Percentiles rank a stretch among this genome's conserved stretches.
Conservation (phyloP, 2,113 vertebrate species). For the Strix aluco region DNA sequence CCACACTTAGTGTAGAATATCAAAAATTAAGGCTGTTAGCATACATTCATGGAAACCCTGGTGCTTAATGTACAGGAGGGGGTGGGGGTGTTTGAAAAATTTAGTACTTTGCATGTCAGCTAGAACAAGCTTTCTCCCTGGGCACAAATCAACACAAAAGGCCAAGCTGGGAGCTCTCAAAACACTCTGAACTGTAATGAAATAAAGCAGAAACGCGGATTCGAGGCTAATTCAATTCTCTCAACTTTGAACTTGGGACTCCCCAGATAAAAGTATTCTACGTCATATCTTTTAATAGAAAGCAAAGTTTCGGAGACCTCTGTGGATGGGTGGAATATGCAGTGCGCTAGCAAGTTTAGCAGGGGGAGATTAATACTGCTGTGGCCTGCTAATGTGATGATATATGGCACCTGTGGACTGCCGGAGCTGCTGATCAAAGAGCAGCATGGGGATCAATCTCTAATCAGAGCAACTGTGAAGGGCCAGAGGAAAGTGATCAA, state of each 20-base stretch:
- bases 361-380: slow-evolving; percentile 8
- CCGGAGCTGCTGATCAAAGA: slow-evolving; percentile 77
- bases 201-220: slow-evolving; percentile 20
- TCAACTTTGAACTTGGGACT: slow-evolving; percentile 36
- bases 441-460: slow-evolving; percentile 63
- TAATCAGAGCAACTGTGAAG: slow-evolving; percentile 68
- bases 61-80: neutral
- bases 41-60: slow-evolving; percentile 33
- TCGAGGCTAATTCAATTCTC: neutral
- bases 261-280: neutral
- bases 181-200: neutral
- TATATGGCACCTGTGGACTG: slow-evolving; percentile 76
- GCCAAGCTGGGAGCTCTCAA: neutral
- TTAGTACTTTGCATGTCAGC: slow-evolving; percentile 51
- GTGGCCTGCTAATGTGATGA: slow-evolving; percentile 69
- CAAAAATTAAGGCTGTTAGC: slow-evolving; percentile 58
- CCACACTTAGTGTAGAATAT: slow-evolving; percentile 40
- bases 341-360: neutral
- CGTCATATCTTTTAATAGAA: neutral
- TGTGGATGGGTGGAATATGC: neutral
- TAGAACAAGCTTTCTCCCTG: slow-evolving; percentile 35
- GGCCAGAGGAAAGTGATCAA: slow-evolving; percentile 77
- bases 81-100: neutral
- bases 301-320: slow-evolving; percentile 3
- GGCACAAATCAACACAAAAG: slow-evolving; percentile 27